Evolutionary conservation across 2,888 invertebrate genomes (phyloP), one percentile per base, ranked within the genome.

Genomic region (Clunio marinus): DNA sequence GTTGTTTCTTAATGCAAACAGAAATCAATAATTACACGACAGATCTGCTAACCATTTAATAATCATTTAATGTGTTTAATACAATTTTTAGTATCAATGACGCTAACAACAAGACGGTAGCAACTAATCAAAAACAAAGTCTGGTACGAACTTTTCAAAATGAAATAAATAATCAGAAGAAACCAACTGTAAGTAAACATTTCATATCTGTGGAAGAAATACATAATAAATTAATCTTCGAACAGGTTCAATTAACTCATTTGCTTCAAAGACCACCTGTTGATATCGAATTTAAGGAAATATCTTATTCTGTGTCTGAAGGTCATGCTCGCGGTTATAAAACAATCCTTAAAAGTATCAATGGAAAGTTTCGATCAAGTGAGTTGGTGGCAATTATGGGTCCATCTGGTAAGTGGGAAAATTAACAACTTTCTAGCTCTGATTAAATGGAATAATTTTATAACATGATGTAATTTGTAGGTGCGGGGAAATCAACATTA

Each of bases 261-360:
- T 80, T 93, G 70, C 92, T 92, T 1, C 89, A 89, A 76, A 83
- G 94, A 71, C 92, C 91, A 46, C 90, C 93, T 24, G 93, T 95
- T 69, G 92, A 94, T 78, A 90, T 96, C 72, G 89, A 93, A 79
- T 96, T 95, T 80, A 84, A 84, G 71, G 88, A 93, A 75, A 83
- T 96, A 70, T 89, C 90, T 59, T 96, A 94, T 80, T 91, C 91
- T 15, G 92, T 96, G 66, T 88, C 92, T 60, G 93, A 93, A 74
- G 89, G 91, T 17, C 82, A 89, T 71, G 84, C 86, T 76, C 83
- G 88, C 72, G 91, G 91, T 5, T 89, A 88, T 77, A 95, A 95
- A 78, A 89, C 91, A 13, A 87, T 95, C 74, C 81, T 94, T 72
- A 94, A 93, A 80, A 86, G 89, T 73, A 88, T 96, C 69, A 91